Base-by-base conservation (phyloP, 1,140 invertebrate genomes). In the Mylabris phalerata region DNA sequence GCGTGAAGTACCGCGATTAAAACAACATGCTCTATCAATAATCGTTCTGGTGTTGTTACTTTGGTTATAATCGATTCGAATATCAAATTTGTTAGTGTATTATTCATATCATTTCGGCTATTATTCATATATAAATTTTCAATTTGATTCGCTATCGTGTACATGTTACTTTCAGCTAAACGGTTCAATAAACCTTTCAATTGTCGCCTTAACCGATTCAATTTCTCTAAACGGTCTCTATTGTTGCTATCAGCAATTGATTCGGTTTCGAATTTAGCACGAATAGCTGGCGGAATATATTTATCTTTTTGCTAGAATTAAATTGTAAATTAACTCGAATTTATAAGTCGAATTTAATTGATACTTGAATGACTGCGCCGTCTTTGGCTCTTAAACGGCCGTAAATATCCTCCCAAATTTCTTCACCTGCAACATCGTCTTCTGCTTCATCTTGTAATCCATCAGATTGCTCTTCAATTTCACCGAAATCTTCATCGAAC, bases 351-450 rank as follows among this genome's bases (percentile, higher is more conserved):
- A 7, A 32, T 4, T 32, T 32, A 19, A 19, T 38, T 59, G 45
- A 54, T 59, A 64, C 65, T 42, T 61, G 52, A 47, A 69, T 25
- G 48, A 72, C 50, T 39, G 54, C 49, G 50, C 93, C 93, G 60
- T 88, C 77, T 70, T 85, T 83, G 71, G 91, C 87, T 67, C 89
- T 79, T 62, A 88, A 80, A 60, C 93, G 78, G 2, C 94, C 94
- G 79, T 98, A 98, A 71, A 98, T 97, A 78, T 98, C 94, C 80
- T 97, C 93, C 82, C 88, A 92, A 26, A 76, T 70, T 68, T 62
- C 65, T 46, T 64, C 52, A 75, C 61, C 27, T 27, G 75, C 63
- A 3, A 67, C 61, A 44, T 65, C 47, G 64, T 39, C 60, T 60
- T 61, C 60, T 46, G 55, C 66, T n/a, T 60, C 64, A 55, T 58